Conservation (phyloP, 2,113 vertebrate species). For the Bombycilla garrulus region DNA sequence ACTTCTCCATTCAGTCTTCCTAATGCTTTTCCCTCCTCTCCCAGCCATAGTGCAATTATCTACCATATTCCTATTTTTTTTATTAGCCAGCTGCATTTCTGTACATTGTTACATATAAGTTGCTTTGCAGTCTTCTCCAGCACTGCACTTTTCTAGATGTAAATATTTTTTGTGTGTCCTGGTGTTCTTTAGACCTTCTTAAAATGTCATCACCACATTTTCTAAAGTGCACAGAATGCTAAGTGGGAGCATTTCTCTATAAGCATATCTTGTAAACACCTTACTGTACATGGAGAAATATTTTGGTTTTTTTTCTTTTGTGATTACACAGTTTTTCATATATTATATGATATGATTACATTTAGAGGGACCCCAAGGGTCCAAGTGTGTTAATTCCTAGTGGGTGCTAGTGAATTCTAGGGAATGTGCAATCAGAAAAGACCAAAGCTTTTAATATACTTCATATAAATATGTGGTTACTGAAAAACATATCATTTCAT, state of each 20-base stretch:
- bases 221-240: not conserved
- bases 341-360: not conserved
- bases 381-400: not conserved
- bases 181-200: not conserved
- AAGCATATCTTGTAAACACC: not conserved
- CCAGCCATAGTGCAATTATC: not conserved
- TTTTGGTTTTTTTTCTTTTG: not conserved
- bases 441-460: not conserved
- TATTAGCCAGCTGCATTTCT: not conserved
- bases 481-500: not conserved
- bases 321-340: not conserved
- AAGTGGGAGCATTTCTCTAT: not conserved
- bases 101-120: not conserved
- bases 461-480: not conserved
- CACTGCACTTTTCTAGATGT: not conserved
- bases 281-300: not conserved
- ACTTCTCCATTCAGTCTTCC: not conserved
- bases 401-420: not conserved
- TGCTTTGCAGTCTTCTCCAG: not conserved
- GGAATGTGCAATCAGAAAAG: not conserved
- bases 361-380: not conserved
- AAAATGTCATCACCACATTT: not conserved
- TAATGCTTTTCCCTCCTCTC: not conserved
- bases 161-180: not conserved
- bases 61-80: not conserved